phyloP scores from a whole-genome alignment of 2,797 vertebrate genomes.

The Scolopax bukidnonensis region DNA sequence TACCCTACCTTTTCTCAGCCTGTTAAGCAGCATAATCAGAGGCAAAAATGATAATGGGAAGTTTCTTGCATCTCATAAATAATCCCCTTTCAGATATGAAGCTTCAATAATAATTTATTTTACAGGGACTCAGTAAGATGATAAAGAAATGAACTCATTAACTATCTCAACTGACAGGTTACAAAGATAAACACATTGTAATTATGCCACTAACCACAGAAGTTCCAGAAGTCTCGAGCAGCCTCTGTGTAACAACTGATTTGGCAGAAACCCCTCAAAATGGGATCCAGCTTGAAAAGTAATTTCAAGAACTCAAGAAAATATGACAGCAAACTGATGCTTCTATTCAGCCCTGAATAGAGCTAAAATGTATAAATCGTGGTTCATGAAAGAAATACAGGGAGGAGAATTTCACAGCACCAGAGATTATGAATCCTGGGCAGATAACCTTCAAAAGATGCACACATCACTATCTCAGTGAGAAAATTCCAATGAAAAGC shows the following conservation, averaged over 20 bases:
- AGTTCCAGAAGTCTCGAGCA: neutral
- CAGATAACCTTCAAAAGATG: conserved; percentile 37
- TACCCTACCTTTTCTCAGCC: neutral
- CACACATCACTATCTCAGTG: neutral
- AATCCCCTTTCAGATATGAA: neutral
- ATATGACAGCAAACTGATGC: neutral
- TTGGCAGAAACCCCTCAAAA: neutral
- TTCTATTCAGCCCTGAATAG: conserved; percentile 16
- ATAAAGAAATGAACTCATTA: neutral
- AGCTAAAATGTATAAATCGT: conserved; percentile 22
- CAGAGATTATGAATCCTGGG: conserved; percentile 4
- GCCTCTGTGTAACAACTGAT: neutral
- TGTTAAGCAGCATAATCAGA: neutral
- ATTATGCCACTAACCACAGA: neutral
- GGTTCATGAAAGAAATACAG: conserved; percentile 40
- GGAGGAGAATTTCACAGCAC: neutral
- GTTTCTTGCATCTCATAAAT: neutral
- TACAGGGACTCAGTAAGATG: neutral
- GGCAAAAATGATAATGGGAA: neutral
- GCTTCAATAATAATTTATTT: neutral
- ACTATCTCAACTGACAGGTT: neutral
- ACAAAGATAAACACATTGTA: neutral
- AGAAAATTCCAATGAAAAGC: conserved; percentile 39
- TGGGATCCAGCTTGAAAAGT: neutral
- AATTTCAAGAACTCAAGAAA: conserved; percentile 24